phyloP scores from a whole-genome alignment of 2,888 invertebrate genomes.

The Eucera pruinosa region DNA sequence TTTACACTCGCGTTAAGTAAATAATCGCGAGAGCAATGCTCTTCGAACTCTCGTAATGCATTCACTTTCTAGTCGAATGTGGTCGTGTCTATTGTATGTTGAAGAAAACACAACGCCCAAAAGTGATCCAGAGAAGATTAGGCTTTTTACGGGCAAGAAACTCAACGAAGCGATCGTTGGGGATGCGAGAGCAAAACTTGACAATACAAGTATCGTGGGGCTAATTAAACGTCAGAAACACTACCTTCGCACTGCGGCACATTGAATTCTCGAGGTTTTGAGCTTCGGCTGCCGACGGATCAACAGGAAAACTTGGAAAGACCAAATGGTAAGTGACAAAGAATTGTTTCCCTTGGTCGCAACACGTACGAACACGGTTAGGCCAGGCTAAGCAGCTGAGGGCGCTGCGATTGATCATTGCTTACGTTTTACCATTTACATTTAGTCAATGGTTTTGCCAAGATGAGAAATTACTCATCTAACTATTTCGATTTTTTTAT shows the following conservation, averaged over 20 bases:
- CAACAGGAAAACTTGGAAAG: constrained; percentile 40
- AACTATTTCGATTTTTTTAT: neutral
- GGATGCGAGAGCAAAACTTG: constrained; percentile 37
- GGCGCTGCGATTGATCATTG: constrained; percentile 45
- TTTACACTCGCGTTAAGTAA: constrained; percentile 32
- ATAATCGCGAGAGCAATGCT: constrained; percentile 7
- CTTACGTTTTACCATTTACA: too few species aligned
- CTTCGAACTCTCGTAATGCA: neutral
- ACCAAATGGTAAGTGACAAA: constrained; percentile 50
- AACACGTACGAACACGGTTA: constrained; percentile 69
- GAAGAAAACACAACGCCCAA: constrained; percentile 4
- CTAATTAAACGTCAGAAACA: constrained; percentile 9
- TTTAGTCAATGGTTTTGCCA: too few species aligned
- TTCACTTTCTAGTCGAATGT: neutral
- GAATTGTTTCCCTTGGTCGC: constrained; percentile 60
- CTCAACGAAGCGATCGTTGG: constrained; percentile 43
- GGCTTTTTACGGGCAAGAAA: constrained; percentile 43
- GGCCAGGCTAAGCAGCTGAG: constrained; percentile 64
- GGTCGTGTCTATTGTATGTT: too few species aligned
- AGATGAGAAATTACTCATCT: constrained; percentile 34
- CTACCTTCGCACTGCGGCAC: constrained; percentile 53
- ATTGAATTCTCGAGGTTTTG: constrained; percentile 36
- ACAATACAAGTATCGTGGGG: constrained; percentile 28
- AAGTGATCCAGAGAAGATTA: constrained; percentile 36
- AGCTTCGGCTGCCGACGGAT: constrained; percentile 18